Evolutionary conservation across 1,140 invertebrate genomes (phyloP), one percentile per base, ranked within the genome.

Genomic region (Brachionus calyciflorus): DNA sequence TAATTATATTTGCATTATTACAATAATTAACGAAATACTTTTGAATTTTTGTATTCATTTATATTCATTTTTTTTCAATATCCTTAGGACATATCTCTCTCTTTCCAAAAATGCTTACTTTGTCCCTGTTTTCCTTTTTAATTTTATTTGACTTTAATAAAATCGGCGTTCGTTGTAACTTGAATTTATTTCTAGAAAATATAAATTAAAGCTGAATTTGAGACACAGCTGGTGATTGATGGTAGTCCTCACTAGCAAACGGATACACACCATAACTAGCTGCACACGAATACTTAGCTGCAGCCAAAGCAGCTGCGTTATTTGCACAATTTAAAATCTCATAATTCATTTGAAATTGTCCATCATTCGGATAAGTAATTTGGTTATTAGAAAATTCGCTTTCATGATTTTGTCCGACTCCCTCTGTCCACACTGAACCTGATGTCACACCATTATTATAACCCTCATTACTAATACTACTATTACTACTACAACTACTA

Each of bases 251-350:
- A 37, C 14, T 30, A n/a, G 46, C 19, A 30, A 73, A 73, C 26
- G 69, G 69, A 73, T 73, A 73, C 12, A 17, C 40, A 21, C 60
- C 33, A 41, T 73, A 73, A 19, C 33, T 46, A 10, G 69, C 69
- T 17, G 69, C 69, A 28, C 69, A 73, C 44, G 69, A 73, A 55
- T 73, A 73, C 51, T 73, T 73, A 12, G 69, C 51, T 17, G 69
- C 69, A 14, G 69, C 69, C 7, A 73, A 5, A 73, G 69, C 69
- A 17, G 69, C 69, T 19, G 46, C 44, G 41, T 73, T 51, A 51
- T 55, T 73, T 10, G 65, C 41, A 51, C 65, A 49, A 51, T 55
- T 40, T 12, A 73, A 17, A 9, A 73, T 26, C 19, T 70, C 69
- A 41, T 51, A 73, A 30, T 73, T 73, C 7, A 73, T n/a, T 51